Evolutionary conservation across 2,888 invertebrate genomes (phyloP), one percentile per base, ranked within the genome.

Genomic region (Netelia melanura): DNA sequence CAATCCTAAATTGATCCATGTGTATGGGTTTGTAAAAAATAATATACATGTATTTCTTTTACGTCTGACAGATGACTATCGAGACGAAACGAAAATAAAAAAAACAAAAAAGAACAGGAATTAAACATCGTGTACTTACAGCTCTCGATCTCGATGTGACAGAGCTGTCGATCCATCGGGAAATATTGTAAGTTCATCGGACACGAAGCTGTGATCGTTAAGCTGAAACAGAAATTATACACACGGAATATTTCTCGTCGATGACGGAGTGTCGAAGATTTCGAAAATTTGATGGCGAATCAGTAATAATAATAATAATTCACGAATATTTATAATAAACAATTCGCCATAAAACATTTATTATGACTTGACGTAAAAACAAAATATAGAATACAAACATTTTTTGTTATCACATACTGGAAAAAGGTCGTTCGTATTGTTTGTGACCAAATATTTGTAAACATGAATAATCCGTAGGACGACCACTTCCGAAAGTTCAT

Each of bases 111-210:
- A 21, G 17, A 17, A 17, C 38, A 71, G 84, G 86, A 30, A 62
- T 62, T 81, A 90, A 91, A 91, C 86, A 91, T 90, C 92, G 93
- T 92, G 94, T 97, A 98, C 98, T 98, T 97, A 98, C 98, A 98
- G 96, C 98, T 98, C 96, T 98, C 98, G 92, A 98, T 98, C 95
- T 98, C 98, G 94, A 98, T 98, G 94, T 98, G 97, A 94, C 98
- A 98, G 88, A 98, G 95, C 94, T 98, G 98, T 89, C 98, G 96
- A 94, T 98, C 98, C 98, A 98, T 98, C 56, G 98, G 98, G 94
- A 98, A 98, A 94, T 98, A 98, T 94, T 98, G 98, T 72, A 98
- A 96, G 94, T 98, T 98, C 98, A 98, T 98, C 81, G 98, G 98
- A 94, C 98, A 98, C 90, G 98, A 98, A 88, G 98, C 98, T 87